These are phyloP conservation scores for Danio aesculapii DNA, from an alignment of 2,797 vertebrate genomes.

Conservation along the genomic window DNA sequence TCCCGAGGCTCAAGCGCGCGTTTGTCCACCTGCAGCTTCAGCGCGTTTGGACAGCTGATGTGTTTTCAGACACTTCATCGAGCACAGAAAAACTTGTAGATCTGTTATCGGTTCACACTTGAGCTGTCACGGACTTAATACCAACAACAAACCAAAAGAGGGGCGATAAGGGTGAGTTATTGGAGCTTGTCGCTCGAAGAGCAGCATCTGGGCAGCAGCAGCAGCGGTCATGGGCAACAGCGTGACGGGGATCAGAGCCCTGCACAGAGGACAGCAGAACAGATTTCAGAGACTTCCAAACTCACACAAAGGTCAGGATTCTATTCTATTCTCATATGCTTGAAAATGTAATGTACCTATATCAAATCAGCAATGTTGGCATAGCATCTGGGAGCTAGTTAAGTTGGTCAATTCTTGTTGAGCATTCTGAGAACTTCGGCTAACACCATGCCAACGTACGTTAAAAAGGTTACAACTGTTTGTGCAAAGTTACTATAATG, in stretches of 20 bases:
- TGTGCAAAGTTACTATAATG: too few species aligned
- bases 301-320: conserved; percentile 72
- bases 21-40: conserved; percentile 2
- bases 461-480: too few species aligned
- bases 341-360: too few species aligned
- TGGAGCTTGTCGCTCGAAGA: conserved; percentile 23
- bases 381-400: too few species aligned
- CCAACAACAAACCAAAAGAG: background rate
- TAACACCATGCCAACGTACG: too few species aligned
- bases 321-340: background rate
- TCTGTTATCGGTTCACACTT: background rate
- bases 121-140: conserved; percentile 14
- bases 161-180: conserved; percentile 21
- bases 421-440: too few species aligned
- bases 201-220: conserved; percentile 47
- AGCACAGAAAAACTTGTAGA: conserved; percentile 1
- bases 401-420: too few species aligned
- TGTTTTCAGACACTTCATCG: conserved; percentile 21
- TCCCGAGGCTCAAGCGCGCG: conserved; percentile 12
- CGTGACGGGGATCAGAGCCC: conserved; percentile 65
- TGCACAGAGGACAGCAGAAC: conserved; percentile 71
- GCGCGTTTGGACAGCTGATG: conserved; percentile 9
- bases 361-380: too few species aligned
- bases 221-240: conserved; percentile 68
- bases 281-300: conserved; percentile 72